phyloP scores from a whole-genome alignment of 1,140 invertebrate species.

The Aphis gossypii region DNA sequence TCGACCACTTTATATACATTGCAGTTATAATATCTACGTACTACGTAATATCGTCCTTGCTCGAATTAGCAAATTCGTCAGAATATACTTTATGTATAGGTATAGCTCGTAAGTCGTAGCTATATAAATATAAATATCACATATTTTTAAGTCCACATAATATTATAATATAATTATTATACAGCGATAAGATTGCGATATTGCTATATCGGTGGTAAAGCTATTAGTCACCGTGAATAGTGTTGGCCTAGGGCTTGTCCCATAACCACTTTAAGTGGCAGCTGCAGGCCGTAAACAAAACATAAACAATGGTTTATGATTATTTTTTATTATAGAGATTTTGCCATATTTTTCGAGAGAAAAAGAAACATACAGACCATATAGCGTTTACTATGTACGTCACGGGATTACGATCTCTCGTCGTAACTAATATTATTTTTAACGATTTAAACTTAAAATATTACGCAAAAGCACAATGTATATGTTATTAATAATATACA shows the following conservation, averaged over 20 bases:
- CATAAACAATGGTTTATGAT: conserved; percentile 12
- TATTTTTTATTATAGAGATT: neutral
- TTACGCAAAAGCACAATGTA: neutral
- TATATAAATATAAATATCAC: neutral
- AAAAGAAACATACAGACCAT: neutral
- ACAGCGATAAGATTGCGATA: neutral
- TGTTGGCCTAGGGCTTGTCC: neutral
- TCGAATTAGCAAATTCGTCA: neutral
- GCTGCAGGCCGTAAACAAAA: neutral
- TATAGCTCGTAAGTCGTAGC: no score
- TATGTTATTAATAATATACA: neutral
- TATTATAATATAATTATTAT: neutral
- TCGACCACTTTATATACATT: no score
- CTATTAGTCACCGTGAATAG: neutral
- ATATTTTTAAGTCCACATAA: neutral
- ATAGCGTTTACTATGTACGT: neutral
- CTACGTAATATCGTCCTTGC: no score
- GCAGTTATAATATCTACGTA: no score
- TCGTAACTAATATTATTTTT: neutral
- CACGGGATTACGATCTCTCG: neutral
- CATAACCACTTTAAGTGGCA: neutral
- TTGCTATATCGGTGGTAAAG: neutral
- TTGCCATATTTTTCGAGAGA: conserved; percentile 3
- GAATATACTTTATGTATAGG: no score
- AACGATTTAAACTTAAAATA: neutral